Evolutionary conservation across 2,888 invertebrate species (phyloP).

Genomic region (Xestia rhomboidea): DNA sequence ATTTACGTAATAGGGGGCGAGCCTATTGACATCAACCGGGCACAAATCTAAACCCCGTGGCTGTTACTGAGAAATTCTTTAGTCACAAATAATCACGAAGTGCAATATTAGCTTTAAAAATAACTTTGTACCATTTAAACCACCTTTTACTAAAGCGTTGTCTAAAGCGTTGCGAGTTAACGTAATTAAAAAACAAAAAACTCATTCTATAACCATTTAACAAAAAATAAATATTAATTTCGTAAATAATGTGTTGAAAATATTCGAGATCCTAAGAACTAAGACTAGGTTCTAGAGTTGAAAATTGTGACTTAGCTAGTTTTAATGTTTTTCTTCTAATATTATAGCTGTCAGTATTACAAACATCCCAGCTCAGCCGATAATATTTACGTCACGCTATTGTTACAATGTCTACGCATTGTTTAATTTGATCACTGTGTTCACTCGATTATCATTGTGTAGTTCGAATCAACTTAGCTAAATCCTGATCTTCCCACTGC

Average conservation of each 20-base stretch:
- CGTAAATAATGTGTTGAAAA: background rate
- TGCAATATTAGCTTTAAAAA: background rate
- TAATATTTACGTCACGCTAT: conserved; percentile 40
- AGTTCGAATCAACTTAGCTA: background rate
- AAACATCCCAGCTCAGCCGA: conserved; percentile 14
- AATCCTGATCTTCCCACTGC: background rate
- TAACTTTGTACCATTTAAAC: background rate
- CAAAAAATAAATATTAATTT: background rate
- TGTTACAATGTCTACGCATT: conserved; percentile 33
- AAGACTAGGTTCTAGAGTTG: too few relatives aligned
- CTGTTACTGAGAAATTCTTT: background rate
- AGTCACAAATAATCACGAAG: background rate
- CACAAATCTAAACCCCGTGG: background rate
- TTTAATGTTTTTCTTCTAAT: background rate
- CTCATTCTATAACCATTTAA: background rate
- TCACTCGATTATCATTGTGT: background rate
- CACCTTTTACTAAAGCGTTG: background rate
- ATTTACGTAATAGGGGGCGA: background rate
- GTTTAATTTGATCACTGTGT: conserved; percentile 30
- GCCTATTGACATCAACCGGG: background rate
- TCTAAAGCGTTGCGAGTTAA: too few relatives aligned
- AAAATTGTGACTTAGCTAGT: background rate
- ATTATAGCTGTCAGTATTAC: background rate
- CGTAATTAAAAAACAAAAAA: too few relatives aligned
- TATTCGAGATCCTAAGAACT: background rate